Percentiles rank a stretch among this genome's conserved stretches.
Conservation (phyloP, 2,888 invertebrate species). For the Peribatodes rhomboidaria region DNA sequence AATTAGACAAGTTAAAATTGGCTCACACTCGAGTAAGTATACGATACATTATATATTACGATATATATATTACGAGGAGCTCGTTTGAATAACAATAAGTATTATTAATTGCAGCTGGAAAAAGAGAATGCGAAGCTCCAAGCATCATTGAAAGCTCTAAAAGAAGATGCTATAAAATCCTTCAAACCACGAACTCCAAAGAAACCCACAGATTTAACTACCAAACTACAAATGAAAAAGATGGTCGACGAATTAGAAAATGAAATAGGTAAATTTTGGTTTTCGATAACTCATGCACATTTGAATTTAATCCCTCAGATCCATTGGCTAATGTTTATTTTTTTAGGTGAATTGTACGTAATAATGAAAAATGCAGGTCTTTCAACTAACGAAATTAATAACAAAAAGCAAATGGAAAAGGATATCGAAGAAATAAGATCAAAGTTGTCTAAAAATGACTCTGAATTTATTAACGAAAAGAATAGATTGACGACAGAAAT, state of each 20-base stretch:
- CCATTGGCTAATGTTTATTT: neutral
- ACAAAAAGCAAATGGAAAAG: conserved; percentile 79
- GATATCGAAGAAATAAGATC: conserved; percentile 84
- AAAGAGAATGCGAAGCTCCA: conserved; percentile 89
- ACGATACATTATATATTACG: neutral
- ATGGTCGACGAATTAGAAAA: conserved; percentile 95
- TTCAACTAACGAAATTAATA: conserved; percentile 79
- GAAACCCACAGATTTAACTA: conserved; percentile 90
- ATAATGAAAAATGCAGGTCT: conserved; percentile 88
- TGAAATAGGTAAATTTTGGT: conserved; percentile 89
- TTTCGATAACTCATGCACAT: neutral
- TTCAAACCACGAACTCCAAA: conserved; percentile 91
- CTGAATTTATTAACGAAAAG: conserved; percentile 84
- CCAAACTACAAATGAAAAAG: conserved; percentile 91
- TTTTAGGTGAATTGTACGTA: conserved; percentile 86
- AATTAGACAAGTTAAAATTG: conserved; percentile 86
- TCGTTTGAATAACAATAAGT: neutral
- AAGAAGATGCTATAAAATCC: conserved; percentile 88
- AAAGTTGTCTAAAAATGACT: conserved; percentile 80
- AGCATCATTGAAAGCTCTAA: conserved; percentile 88
- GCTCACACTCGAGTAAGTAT: conserved; percentile 74
- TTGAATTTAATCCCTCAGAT: neutral
- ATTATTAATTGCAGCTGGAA: conserved; percentile 78
- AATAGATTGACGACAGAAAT: conserved; percentile 81
- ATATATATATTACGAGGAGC: neutral